Percentiles rank a stretch among this genome's conserved stretches.
Evolutionary conservation across 2,113 vertebrate genomes (phyloP).

Genomic region (Sander lucioperca): DNA sequence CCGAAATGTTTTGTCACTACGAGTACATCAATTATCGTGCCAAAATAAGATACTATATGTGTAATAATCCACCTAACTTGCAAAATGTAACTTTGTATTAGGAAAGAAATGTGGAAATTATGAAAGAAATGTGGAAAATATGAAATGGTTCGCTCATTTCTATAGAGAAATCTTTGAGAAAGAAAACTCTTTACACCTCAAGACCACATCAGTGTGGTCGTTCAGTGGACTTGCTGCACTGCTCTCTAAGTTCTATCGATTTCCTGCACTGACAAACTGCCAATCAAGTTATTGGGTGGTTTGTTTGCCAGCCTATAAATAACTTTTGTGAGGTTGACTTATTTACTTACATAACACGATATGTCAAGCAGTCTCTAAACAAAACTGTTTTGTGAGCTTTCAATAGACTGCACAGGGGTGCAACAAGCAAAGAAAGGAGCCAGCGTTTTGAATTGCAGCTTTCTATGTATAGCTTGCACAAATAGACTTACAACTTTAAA

Average conservation of each 20-base stretch:
- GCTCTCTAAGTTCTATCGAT: not conserved
- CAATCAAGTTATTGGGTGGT: not conserved
- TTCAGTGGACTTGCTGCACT: not conserved
- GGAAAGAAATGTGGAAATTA: not conserved
- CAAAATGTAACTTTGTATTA: not conserved
- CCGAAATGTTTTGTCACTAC: not conserved
- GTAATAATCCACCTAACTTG: not conserved
- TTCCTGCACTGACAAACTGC: not conserved
- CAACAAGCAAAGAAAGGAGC: constrained; percentile 24
- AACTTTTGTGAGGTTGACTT: not conserved
- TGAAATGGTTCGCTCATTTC: not conserved
- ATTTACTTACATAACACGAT: not conserved
- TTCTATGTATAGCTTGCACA: constrained; percentile 59
- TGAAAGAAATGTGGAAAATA: not conserved
- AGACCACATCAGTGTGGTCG: not conserved
- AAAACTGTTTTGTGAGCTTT: constrained; percentile 1
- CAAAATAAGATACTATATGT: not conserved
- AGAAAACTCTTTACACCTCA: not conserved
- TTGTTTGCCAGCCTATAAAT: not conserved
- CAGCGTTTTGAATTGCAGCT: constrained; percentile 57
- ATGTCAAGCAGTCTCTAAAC: not conserved
- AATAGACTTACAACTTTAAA: constrained; percentile 52
- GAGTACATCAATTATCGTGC: not conserved
- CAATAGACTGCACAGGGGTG: not conserved
- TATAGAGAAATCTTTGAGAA: not conserved